A percentile compares a stretch with the other conserved stretches of the same genome.
Evolutionary conservation across 2,888 invertebrate genomes (phyloP).

Genomic region (Andricus quercusramuli): DNA sequence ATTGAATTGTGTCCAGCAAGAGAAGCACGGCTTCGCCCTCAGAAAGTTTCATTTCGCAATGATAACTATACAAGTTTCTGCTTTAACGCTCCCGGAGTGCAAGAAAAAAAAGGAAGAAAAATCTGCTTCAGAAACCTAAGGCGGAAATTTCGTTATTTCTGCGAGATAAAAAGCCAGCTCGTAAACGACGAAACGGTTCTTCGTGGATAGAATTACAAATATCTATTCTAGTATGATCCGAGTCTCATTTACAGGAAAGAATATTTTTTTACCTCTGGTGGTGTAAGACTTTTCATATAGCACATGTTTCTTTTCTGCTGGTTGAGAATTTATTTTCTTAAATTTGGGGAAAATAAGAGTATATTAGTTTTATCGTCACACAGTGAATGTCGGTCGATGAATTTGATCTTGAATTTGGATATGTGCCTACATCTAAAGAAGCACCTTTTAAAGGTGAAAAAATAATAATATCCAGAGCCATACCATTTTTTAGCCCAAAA

Average conservation of each 20-base stretch:
- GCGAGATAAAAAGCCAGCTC: conserved; percentile 16
- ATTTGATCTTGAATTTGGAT: no score
- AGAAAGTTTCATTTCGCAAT: conserved; percentile 40
- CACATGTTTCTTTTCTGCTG: no score
- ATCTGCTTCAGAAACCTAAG: background rate
- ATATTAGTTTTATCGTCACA: no score
- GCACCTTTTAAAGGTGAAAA: no score
- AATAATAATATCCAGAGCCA: no score
- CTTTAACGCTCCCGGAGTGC: conserved; percentile 40
- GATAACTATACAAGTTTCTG: conserved; percentile 53
- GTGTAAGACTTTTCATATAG: no score
- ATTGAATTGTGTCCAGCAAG: conserved; percentile 51
- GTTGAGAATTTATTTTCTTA: no score
- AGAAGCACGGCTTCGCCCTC: conserved; percentile 39
- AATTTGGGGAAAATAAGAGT: no score
- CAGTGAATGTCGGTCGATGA: no score
- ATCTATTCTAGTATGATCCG: background rate
- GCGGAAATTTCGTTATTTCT: conserved; percentile 7
- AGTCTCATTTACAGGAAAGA: background rate
- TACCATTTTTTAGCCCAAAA: no score
- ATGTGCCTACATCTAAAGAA: no score
- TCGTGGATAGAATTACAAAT: conserved; percentile 34
- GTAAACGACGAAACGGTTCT: conserved; percentile 37
- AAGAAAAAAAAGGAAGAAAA: conserved; percentile 1
- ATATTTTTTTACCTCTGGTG: background rate